Conservation (phyloP, 2,888 invertebrate species). For the Lasioglossum lativentre region DNA sequence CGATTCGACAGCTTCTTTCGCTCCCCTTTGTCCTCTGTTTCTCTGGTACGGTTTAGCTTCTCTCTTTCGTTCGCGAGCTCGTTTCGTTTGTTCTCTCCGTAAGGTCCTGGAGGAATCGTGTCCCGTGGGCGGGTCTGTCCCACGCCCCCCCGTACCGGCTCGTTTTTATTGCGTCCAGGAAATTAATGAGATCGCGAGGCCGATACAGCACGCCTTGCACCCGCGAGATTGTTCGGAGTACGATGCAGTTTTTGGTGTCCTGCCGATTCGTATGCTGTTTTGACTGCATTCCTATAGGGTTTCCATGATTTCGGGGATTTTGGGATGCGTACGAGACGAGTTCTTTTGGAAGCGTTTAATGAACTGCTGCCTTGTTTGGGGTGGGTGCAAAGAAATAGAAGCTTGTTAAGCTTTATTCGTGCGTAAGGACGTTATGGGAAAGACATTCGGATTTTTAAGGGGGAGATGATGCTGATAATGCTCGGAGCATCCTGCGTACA, state of each 20-base stretch:
- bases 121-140: slow-evolving; percentile 82
- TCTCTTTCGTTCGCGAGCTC: slow-evolving; percentile 1
- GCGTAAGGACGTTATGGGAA: not conserved
- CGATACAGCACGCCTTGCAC: slow-evolving; percentile 48
- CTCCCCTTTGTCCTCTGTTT: slow-evolving; percentile 10
- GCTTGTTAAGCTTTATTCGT: not conserved
- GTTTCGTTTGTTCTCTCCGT: slow-evolving; percentile 21
- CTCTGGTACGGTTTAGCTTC: not conserved
- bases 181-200: slow-evolving; percentile 81
- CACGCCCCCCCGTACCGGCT: slow-evolving; percentile 71
- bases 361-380: not conserved
- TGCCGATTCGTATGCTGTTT: not conserved
- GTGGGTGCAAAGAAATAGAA: not conserved
- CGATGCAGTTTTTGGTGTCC: not conserved
- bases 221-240: not conserved
- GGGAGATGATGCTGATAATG: not conserved
- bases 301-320: not conserved
- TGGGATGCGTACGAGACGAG: not conserved
- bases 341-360: not conserved
- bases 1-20: slow-evolving; percentile 36
- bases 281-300: not conserved
- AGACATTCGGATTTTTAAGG: not conserved
- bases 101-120: slow-evolving; percentile 37
- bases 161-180: slow-evolving; percentile 76
- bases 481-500: too few relatives aligned